A percentile compares a stretch with the other conserved stretches of the same genome.
Conservation (phyloP, 2,113 vertebrate genomes). For the Callipepla californica region DNA sequence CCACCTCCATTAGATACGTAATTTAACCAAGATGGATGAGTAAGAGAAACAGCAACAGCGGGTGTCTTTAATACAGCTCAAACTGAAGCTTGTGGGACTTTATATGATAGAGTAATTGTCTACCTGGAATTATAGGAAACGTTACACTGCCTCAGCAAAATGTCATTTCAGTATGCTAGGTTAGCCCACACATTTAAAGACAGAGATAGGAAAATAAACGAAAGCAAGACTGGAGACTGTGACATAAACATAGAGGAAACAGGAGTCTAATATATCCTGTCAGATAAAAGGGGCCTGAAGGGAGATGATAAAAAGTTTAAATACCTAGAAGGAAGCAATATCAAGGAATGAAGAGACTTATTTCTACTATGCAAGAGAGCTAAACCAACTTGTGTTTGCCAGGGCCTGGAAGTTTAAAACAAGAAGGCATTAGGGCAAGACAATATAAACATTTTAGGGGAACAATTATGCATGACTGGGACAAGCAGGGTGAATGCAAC, state of each 20-base stretch:
- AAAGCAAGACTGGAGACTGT: conserved; percentile 23
- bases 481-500: background rate
- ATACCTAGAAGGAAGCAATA: conserved; percentile 36
- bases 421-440: background rate
- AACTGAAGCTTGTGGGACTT: background rate
- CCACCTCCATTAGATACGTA: background rate
- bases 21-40: background rate
- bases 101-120: background rate
- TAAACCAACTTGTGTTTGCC: conserved; percentile 12
- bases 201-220: conserved; percentile 51
- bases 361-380: background rate
- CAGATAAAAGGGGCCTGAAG: conserved; percentile 64
- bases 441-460: background rate
- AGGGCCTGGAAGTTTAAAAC: background rate
- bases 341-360: conserved; percentile 13
- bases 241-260: conserved; percentile 40
- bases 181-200: conserved; percentile 35
- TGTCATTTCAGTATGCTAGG: background rate
- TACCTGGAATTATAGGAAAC: background rate
- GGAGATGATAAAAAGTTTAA: conserved; percentile 47
- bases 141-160: conserved; percentile 22
- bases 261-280: conserved; percentile 32
- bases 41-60: conserved; percentile 1
- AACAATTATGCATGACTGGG: background rate
- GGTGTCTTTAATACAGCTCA: background rate